Conservation (phyloP, 2,797 vertebrate genomes). For the Anabacerthia variegaticeps region DNA sequence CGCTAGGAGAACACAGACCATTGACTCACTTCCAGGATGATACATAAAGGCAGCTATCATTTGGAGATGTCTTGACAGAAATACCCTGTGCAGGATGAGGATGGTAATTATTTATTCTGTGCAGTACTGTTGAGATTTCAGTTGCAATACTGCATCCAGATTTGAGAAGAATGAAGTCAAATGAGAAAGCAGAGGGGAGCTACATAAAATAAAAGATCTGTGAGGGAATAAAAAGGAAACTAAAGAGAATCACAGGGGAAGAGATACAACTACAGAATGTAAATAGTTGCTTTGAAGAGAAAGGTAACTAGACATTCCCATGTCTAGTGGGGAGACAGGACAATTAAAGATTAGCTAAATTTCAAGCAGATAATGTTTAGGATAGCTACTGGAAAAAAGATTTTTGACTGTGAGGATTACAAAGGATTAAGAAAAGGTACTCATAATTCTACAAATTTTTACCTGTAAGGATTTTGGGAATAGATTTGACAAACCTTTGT, state of each 20-base stretch:
- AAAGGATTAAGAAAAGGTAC: conserved; percentile 25
- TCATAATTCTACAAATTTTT: not conserved
- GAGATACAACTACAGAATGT: not conserved
- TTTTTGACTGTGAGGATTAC: conserved; percentile 32
- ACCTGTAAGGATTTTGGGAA: not conserved
- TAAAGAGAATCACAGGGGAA: not conserved
- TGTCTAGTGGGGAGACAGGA: not conserved
- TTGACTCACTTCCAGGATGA: not conserved
- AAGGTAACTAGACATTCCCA: not conserved
- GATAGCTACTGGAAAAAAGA: not conserved
- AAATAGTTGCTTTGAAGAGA: conserved; percentile 11
- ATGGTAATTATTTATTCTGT: conserved; percentile 22
- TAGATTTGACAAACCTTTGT: not conserved
- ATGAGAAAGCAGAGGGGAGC: not conserved
- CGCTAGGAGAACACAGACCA: not conserved
- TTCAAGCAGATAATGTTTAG: not conserved
- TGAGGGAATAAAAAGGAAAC: not conserved
- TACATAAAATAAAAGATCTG: not conserved
- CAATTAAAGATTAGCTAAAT: not conserved
- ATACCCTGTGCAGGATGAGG: not conserved
- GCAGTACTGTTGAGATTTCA: conserved; percentile 1
- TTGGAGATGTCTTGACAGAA: not conserved
- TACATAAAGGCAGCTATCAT: not conserved
- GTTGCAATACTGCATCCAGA: not conserved
- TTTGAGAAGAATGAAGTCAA: conserved; percentile 14